Conservation (phyloP, 2,888 invertebrate species). For the Spisula subtruncata region DNA sequence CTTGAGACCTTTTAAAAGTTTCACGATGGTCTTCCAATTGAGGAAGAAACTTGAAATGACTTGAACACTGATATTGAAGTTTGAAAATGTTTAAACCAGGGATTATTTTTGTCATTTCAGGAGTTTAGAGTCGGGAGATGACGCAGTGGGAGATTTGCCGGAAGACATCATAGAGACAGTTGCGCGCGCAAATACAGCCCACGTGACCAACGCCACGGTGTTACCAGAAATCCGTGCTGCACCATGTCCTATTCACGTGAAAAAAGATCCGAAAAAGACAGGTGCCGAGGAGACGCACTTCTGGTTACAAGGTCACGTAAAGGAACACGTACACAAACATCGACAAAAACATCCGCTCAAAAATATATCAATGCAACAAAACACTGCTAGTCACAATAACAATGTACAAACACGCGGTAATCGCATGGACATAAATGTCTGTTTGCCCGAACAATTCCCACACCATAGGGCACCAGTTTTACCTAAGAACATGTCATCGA, state of each 20-base stretch:
- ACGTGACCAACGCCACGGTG: constrained; percentile 63
- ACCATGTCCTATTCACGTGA: constrained; percentile 76
- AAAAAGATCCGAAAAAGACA: constrained; percentile 60
- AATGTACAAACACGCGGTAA: constrained; percentile 19
- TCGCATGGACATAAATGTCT: constrained; percentile 58
- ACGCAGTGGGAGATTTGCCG: constrained; percentile 55
- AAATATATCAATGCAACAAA: constrained; percentile 56
- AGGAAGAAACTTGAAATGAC: too few species aligned
- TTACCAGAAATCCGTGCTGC: constrained; percentile 77
- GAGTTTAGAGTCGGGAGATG: constrained; percentile 70
- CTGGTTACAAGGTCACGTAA: not conserved
- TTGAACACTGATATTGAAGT: too few species aligned
- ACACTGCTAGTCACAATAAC: constrained; percentile 56
- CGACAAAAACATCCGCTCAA: constrained; percentile 57
- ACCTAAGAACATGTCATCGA: constrained; percentile 75
- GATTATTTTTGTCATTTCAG: constrained; percentile 63
- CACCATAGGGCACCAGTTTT: constrained; percentile 52
- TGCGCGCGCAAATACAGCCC: constrained; percentile 75
- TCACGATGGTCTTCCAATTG: too few species aligned
- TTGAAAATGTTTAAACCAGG: not conserved
- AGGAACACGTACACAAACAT: constrained; percentile 40
- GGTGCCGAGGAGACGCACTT: not conserved
- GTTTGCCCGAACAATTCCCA: constrained; percentile 70
- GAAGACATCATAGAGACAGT: constrained; percentile 77
- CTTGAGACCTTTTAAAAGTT: too few species aligned